Evolutionary conservation across 2,113 vertebrate species (phyloP).

Genomic region (Clarias gariepinus): DNA sequence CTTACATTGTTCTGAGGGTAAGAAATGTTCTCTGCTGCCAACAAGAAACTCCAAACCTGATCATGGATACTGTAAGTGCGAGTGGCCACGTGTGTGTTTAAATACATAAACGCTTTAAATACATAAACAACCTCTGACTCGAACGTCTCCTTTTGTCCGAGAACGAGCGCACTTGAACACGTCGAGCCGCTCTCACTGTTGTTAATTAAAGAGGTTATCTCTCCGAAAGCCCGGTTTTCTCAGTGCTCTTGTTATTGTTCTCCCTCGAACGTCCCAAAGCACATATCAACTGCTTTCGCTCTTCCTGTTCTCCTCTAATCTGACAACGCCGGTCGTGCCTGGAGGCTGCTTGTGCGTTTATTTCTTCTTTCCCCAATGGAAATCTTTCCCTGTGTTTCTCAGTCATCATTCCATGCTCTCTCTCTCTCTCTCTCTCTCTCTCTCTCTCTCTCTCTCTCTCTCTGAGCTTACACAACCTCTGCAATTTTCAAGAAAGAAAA

Average conservation of each 20-base stretch:
- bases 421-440: constrained; percentile 60
- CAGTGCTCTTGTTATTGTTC: constrained; percentile 45
- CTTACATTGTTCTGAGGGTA: constrained; percentile 61
- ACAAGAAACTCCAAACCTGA: constrained; percentile 45
- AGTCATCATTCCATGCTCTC: constrained; percentile 58
- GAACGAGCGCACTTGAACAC: constrained; percentile 3
- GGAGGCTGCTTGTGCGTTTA: constrained; percentile 38
- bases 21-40: constrained; percentile 44
- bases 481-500: constrained; percentile 41
- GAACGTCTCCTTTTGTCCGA: neutral
- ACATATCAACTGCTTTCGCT: constrained; percentile 39
- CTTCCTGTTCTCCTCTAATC: constrained; percentile 43
- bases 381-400: constrained; percentile 50
- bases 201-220: constrained; percentile 46
- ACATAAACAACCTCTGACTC: neutral
- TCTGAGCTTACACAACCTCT: constrained; percentile 56
- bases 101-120: neutral
- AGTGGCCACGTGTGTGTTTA: constrained; percentile 15
- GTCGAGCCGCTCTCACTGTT: constrained; percentile 31
- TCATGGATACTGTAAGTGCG: constrained; percentile 13
- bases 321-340: constrained; percentile 40
- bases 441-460: constrained; percentile 62
- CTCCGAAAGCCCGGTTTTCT: constrained; percentile 15
- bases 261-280: constrained; percentile 35
- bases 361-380: constrained; percentile 37